Conservation (phyloP, 2,113 vertebrate genomes). For the Chlorodrepanis virens region DNA sequence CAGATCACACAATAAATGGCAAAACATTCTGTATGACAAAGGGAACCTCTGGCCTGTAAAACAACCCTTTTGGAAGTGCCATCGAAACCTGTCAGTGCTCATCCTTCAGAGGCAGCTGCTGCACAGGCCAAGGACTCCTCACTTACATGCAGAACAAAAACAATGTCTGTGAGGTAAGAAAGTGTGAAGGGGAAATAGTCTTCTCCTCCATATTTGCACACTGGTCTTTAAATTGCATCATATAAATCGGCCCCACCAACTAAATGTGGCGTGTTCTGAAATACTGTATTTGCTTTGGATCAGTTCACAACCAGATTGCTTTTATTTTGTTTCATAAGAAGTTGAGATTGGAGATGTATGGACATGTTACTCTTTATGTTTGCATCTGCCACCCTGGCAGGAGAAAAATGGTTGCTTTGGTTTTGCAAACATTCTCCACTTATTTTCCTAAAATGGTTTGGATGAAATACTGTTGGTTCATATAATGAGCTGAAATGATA, state of each 20-base stretch:
- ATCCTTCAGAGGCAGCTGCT: background rate
- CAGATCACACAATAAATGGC: background rate
- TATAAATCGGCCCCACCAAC: slow-evolving; percentile 40
- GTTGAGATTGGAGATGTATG: slow-evolving; percentile 54
- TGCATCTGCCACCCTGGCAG: slow-evolving; percentile 53
- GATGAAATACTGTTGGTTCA: slow-evolving; percentile 31
- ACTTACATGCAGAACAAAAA: background rate
- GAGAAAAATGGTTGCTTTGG: slow-evolving; percentile 37
- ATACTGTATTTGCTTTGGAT: slow-evolving; percentile 64
- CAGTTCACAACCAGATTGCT: slow-evolving; percentile 69
- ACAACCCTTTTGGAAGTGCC: background rate
- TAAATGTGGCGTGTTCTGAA: slow-evolving; percentile 31
- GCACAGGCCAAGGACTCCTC: background rate
- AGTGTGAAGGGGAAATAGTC: slow-evolving; percentile 16
- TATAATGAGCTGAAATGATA: slow-evolving; percentile 60
- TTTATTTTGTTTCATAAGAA: slow-evolving; percentile 62
- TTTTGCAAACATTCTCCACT: slow-evolving; percentile 36
- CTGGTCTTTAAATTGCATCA: background rate
- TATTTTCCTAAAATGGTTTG: slow-evolving; percentile 40
- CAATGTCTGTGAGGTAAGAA: background rate
- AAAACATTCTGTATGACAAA: rapidly evolving
- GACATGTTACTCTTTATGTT: slow-evolving; percentile 47
- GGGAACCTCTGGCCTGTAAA: background rate
- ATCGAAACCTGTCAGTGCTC: background rate
- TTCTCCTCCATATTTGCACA: background rate